Conservation (phyloP, 2,797 vertebrate species). For the Taenioides sp. region DNA sequence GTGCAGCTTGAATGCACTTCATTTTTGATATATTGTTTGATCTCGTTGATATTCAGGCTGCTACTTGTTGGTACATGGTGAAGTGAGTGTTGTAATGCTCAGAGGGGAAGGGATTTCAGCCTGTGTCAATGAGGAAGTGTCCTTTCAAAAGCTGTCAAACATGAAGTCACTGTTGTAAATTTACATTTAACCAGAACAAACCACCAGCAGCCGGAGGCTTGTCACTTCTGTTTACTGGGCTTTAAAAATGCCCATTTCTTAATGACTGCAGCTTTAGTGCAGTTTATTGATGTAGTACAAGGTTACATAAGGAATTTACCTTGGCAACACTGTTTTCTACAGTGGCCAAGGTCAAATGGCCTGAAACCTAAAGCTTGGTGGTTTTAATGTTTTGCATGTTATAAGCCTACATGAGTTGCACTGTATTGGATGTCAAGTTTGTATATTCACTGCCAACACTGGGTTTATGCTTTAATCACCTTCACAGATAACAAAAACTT, state of each 20-base stretch:
- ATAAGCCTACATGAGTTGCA: no score
- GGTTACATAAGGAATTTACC: not conserved
- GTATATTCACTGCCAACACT: no score
- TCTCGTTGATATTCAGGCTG: not conserved
- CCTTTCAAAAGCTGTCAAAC: not conserved
- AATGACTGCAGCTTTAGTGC: not conserved
- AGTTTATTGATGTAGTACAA: not conserved
- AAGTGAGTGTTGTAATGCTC: slow-evolving; percentile 15
- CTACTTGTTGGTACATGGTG: not conserved
- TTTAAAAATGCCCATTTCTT: not conserved
- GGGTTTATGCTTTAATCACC: no score
- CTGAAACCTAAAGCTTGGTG: no score
- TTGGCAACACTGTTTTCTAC: not conserved
- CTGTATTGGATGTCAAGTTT: no score
- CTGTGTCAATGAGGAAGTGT: slow-evolving; percentile 24
- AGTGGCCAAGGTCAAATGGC: no score
- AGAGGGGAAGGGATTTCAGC: slow-evolving; percentile 1
- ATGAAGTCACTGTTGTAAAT: not conserved
- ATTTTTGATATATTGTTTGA: no score
- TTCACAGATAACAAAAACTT: no score
- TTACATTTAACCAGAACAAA: not conserved
- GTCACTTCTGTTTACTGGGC: not conserved
- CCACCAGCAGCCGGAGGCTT: not conserved
- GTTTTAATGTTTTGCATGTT: no score
- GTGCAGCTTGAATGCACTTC: not conserved